These are phyloP conservation scores for Octopus sinensis DNA, from an alignment of 1,140 invertebrate genomes.

Conservation along the genomic window DNA sequence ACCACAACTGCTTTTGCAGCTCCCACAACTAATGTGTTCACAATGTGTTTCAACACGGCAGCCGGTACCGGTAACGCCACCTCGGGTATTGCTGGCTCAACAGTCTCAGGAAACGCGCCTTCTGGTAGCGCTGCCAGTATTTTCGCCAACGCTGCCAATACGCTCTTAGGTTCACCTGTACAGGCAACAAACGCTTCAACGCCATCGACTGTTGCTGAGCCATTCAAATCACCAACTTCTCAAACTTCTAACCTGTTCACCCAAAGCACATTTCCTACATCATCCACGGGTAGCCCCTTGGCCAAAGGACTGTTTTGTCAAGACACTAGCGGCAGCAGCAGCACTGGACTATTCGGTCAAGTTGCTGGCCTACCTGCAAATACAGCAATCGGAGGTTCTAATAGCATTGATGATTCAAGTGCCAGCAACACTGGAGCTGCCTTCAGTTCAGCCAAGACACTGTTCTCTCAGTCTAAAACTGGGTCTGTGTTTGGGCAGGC, in stretches of 20 bases:
- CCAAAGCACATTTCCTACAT: no score
- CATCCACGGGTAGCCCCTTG: no score
- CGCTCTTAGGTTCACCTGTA: not conserved
- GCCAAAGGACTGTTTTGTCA: no score
- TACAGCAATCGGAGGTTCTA: not conserved
- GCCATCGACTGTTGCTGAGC: conserved; percentile 8
- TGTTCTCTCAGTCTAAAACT: no score
- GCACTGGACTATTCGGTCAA: conserved; percentile 5
- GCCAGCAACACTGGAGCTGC: not conserved
- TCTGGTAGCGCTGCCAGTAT: not conserved
- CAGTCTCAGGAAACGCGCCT: not conserved
- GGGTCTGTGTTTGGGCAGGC: no score
- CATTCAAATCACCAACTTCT: not conserved
- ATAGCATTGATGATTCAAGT: not conserved
- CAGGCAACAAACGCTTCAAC: conserved; percentile 13
- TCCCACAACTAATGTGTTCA: not conserved
- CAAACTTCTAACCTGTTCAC: no score
- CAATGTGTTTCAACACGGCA: not conserved
- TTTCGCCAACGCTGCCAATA: not conserved
- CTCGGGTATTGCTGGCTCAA: not conserved
- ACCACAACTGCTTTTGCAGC: not conserved
- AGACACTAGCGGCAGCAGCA: not conserved
- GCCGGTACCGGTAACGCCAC: not conserved
- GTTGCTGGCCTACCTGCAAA: no score
- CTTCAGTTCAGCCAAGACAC: not conserved